phyloP scores from a whole-genome alignment of 1,140 invertebrate genomes.

The Saccostrea cuccullata region DNA sequence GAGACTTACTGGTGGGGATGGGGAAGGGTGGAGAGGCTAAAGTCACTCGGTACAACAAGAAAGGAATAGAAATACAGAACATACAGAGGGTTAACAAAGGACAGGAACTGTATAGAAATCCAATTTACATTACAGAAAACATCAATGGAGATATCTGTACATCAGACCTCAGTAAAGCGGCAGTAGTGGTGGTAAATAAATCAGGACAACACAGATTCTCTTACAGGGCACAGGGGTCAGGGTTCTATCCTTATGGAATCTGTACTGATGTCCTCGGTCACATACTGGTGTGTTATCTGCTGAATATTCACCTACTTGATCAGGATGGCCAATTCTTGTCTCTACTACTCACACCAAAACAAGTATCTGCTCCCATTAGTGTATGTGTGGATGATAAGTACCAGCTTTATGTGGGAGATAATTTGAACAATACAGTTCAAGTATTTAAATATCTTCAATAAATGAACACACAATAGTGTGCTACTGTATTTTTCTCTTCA shows the following conservation, averaged over 20 bases:
- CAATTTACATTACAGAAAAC: neutral
- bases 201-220: neutral
- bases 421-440: neutral
- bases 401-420: neutral
- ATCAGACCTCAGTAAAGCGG: neutral
- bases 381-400: neutral
- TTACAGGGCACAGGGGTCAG: neutral
- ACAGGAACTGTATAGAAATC: neutral
- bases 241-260: neutral
- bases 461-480: too few species aligned
- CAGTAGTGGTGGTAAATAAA: neutral
- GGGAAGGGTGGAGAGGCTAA: neutral
- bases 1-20: neutral
- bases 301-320: neutral
- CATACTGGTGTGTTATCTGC: neutral
- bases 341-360: neutral
- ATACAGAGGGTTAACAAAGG: neutral
- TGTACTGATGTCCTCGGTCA: neutral
- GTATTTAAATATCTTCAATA: neutral
- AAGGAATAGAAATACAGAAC: neutral
- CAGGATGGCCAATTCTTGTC: neutral
- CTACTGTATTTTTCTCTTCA: too few species aligned
- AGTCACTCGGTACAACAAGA: neutral
- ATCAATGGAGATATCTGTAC: neutral
- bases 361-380: neutral